A percentile compares a stretch with the other conserved stretches of the same genome.
phyloP scores from a whole-genome alignment of 2,113 vertebrate species.

The Lates calcarifer region DNA sequence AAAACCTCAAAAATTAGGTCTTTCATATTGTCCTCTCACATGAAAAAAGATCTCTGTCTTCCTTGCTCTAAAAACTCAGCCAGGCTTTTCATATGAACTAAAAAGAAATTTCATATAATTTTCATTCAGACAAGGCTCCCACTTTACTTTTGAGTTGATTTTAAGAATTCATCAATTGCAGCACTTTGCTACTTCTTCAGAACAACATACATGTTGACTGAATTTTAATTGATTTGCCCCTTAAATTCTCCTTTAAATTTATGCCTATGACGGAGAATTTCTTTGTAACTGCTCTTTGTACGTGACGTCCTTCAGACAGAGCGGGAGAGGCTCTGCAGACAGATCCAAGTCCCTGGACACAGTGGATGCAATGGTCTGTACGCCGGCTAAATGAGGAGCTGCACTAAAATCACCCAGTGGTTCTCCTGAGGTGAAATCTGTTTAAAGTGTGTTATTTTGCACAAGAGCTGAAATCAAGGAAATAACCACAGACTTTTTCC shows the following conservation, averaged over 20 bases:
- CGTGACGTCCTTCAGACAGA: neutral
- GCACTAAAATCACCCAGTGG: neutral
- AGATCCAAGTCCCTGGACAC: neutral
- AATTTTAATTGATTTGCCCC: neutral
- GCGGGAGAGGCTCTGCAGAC: conserved; percentile 3
- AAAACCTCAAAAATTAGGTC: conserved; percentile 1
- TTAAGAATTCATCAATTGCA: conserved; percentile 6
- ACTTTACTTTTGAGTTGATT: conserved; percentile 16
- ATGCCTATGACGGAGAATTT: neutral
- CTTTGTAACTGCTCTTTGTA: neutral
- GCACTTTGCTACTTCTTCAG: neutral
- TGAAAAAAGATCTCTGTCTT: neutral
- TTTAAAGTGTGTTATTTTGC: neutral
- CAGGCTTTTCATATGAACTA: neutral
- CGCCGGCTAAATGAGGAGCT: neutral
- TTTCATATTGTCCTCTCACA: conserved; percentile 21
- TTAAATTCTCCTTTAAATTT: neutral
- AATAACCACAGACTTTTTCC: neutral
- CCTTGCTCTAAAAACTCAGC: conserved; percentile 8
- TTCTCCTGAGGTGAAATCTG: neutral
- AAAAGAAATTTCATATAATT: neutral
- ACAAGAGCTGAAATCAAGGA: no score
- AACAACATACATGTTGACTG: neutral
- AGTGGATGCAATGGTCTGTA: neutral
- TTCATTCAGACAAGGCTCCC: neutral